Conservation (phyloP, 2,797 vertebrate species). For the Sebastes cheni region DNA sequence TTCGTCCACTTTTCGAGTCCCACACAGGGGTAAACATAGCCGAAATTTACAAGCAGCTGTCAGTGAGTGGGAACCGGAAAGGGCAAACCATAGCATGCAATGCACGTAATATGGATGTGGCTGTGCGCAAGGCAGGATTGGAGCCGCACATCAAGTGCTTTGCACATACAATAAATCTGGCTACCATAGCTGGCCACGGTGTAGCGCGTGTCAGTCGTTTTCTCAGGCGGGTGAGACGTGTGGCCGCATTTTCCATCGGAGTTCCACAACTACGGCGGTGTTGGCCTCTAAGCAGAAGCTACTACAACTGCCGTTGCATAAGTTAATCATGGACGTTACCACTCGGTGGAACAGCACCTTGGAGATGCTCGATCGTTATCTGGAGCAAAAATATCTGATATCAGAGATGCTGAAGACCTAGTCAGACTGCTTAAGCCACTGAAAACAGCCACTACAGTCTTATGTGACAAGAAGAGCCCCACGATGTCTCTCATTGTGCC, state of each 20-base stretch:
- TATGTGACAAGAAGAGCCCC: neutral
- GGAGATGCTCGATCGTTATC: neutral
- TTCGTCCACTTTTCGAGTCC: neutral
- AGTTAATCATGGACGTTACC: neutral
- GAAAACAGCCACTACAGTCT: neutral
- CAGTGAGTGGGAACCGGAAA: neutral
- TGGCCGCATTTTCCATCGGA: neutral
- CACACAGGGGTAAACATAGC: neutral
- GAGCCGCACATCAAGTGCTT: neutral
- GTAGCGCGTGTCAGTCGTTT: neutral
- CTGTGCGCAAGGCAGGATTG: neutral
- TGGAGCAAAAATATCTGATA: neutral
- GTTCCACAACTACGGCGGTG: neutral
- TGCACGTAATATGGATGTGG: neutral
- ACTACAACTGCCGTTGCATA: neutral
- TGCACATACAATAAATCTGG: neutral
- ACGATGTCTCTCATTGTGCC: neutral
- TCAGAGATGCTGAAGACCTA: neutral
- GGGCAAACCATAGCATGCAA: neutral
- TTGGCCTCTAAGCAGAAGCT: neutral
- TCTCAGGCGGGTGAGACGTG: neutral
- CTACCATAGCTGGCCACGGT: neutral
- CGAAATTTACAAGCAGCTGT: neutral
- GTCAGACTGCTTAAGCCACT: neutral
- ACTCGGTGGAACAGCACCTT: neutral